Evolutionary conservation across 2,113 vertebrate species (phyloP).

Genomic region (Circaetus gallicus): DNA sequence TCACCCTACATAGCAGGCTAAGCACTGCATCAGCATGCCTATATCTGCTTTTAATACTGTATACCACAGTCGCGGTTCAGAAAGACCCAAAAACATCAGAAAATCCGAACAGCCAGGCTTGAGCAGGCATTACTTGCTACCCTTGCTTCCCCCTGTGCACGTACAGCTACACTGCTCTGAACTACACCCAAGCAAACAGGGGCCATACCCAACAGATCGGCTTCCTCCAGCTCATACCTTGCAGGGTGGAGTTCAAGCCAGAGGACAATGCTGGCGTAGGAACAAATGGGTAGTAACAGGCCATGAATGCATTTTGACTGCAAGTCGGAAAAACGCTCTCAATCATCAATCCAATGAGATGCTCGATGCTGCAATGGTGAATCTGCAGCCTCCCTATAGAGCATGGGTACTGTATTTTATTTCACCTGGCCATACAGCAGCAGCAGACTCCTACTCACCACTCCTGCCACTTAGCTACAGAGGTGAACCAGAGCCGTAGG

Average conservation of each 20-base stretch:
- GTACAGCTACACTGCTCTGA: not conserved
- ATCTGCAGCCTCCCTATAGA: accelerated
- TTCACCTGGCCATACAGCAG: not conserved
- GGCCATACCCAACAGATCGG: not conserved
- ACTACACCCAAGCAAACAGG: not conserved
- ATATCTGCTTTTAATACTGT: not conserved
- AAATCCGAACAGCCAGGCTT: not conserved
- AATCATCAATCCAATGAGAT: accelerated
- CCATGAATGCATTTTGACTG: not conserved
- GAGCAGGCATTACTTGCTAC: not conserved
- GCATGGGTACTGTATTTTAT: not conserved
- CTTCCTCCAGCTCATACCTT: conserved; percentile 1
- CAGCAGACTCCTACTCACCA: not conserved
- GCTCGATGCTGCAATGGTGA: accelerated
- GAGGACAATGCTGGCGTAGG: not conserved
- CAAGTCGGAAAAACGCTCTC: not conserved
- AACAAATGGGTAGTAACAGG: not conserved
- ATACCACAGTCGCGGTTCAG: not conserved
- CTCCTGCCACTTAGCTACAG: not conserved
- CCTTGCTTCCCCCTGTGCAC: not conserved
- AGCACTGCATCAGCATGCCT: not conserved
- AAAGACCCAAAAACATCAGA: not conserved
- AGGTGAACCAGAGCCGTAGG: not conserved
- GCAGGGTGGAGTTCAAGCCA: not conserved
- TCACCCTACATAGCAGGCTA: not conserved